Base-by-base conservation (phyloP, 2,797 vertebrate species). In the Acanthurus lineatus region DNA sequence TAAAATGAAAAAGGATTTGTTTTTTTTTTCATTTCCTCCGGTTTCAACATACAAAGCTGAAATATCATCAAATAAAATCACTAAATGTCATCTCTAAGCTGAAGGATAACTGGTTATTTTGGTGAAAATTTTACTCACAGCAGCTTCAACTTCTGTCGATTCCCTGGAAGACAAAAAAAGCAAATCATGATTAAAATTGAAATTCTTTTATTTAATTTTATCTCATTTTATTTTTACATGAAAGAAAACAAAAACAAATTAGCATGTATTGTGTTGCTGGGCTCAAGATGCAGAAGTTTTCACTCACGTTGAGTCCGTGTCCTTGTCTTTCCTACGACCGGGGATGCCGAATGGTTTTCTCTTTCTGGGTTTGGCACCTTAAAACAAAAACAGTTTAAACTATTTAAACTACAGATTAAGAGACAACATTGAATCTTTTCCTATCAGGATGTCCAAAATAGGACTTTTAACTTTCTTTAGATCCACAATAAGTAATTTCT, bases 301-400 rank as follows among this genome's bases (percentile, higher is more conserved):
- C n/a, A 89, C 97, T 96, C 95, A 98, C 98, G 95, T 95, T 64
- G 97, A 99, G 92, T 99, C 98, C 57, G 96, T 94, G 94, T 99
- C 97, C 88, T 98, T 99, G 91, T 99, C 97, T 95, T 97, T 99
- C 88, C 96, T 96, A 62, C 97, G 96, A 69, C 96, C 97, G 49
- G 98, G 96, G 85, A 99, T 97, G 63, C 94, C 96, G 88, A 99
- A 99, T 22, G 96, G 90, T 90, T 98, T 99, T 89, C 97, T 96
- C 93, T 96, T 99, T 87, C 96, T 95, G 84, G 96, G 97, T 94
- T 98, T 99, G 91, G 97, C 90, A 81, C 96, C 98, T 99, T 81
- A 32, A 74, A 0, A 73, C 80, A 91, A 10, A 94, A 91, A 59
- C 16, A 72, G 14, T 16, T n/a, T n/a, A n/a, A n/a, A n/a, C n/a